Evolutionary conservation across 2,113 vertebrate genomes (phyloP).

Genomic region (Clarias gariepinus): DNA sequence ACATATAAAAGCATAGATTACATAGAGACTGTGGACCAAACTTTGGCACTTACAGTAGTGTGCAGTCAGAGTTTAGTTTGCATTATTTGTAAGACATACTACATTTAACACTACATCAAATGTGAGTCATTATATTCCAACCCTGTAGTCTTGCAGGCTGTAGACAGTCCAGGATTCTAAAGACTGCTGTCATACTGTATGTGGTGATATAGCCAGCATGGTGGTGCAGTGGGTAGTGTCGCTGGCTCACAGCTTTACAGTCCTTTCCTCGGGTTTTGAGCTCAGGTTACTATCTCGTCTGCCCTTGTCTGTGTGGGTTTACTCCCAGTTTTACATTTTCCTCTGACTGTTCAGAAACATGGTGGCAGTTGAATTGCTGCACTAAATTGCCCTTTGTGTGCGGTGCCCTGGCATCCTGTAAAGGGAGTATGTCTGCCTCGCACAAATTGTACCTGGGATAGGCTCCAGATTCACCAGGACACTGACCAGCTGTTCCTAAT

Average conservation of each 20-base stretch:
- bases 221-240: neutral
- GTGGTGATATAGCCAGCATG: neutral
- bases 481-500: neutral
- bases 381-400: neutral
- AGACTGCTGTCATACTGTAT: neutral
- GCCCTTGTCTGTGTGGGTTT: neutral
- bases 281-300: neutral
- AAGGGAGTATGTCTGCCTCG: neutral
- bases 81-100: neutral
- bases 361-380: neutral
- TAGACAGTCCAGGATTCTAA: neutral
- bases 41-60: neutral
- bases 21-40: neutral
- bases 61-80: neutral
- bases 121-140: neutral
- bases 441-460: neutral
- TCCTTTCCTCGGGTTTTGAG: neutral
- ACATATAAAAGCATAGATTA: neutral
- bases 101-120: neutral
- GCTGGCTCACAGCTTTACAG: neutral
- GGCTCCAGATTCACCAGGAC: neutral
- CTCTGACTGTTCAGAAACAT: neutral
- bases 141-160: neutral
- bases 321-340: neutral
- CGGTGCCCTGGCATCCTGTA: neutral